A percentile compares a stretch with the other conserved stretches of the same genome.
Conservation (phyloP, 2,888 invertebrate genomes). For the Leptogaster cylindrica region DNA sequence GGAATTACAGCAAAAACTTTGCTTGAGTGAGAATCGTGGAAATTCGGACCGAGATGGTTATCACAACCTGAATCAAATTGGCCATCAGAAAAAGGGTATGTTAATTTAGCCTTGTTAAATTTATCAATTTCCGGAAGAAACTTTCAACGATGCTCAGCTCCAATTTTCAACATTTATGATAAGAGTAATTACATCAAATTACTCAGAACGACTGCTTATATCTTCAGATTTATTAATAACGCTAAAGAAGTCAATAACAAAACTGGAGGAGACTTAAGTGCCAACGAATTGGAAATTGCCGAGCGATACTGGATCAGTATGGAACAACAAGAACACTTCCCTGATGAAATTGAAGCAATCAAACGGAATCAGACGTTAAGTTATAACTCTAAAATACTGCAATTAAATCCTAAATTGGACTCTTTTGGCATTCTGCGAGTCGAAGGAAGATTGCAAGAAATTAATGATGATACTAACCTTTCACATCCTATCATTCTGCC, state of each 20-base stretch:
- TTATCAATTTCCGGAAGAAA: too few relatives aligned
- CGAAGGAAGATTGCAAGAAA: background rate
- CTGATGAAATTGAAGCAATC: background rate
- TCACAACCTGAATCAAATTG: background rate
- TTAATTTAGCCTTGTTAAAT: too few relatives aligned
- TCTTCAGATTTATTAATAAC: background rate
- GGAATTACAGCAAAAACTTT: slow-evolving; percentile 1
- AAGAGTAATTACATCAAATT: background rate
- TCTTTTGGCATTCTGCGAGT: background rate
- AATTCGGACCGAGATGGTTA: background rate
- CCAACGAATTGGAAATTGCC: background rate
- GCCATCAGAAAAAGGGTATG: background rate
- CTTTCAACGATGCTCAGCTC: too few relatives aligned
- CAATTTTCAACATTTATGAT: too few relatives aligned
- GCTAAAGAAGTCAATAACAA: background rate
- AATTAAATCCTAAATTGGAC: background rate
- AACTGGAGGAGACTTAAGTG: background rate
- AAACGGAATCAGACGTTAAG: background rate
- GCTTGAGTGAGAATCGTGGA: background rate
- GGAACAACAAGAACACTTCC: background rate
- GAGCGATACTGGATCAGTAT: background rate
- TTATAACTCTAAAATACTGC: background rate
- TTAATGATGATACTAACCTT: background rate
- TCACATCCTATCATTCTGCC: slow-evolving; percentile 27
- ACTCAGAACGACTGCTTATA: background rate